Evolutionary conservation across 37 sponge, comb jelly and placozoan species (phyloP), one percentile per base, ranked within the genome.

Genomic region (Theonella swinhoei): DNA sequence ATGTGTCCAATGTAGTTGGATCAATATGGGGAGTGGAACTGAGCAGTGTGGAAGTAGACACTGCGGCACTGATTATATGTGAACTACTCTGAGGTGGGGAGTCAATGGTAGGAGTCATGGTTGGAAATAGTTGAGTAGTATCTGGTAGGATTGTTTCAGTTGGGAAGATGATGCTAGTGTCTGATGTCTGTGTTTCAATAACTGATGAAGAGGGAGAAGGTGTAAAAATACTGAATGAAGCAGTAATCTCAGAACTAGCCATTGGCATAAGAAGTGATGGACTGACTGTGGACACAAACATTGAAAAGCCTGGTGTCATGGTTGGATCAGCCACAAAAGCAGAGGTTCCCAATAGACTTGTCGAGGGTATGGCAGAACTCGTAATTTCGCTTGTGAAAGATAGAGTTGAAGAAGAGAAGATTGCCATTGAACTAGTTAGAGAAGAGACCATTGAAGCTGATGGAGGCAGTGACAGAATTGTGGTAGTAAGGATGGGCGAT

Each of bases 111-210:
- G n/a, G n/a, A n/a, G n/a, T n/a, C n/a, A n/a, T n/a, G n/a, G n/a
- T n/a, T n/a, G n/a, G n/a, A n/a, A n/a, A n/a, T n/a, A n/a, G n/a
- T n/a, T n/a, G n/a, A n/a, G n/a, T n/a, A n/a, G n/a, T n/a, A n/a
- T n/a, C n/a, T n/a, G n/a, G n/a, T n/a, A n/a, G n/a, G 8, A 63
- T n/a, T 5, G 64, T 63, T 63, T 69, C 70, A 69, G 34, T 69
- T 1, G 70, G 34, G 7, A 32, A 28, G 34, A 69, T 30, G 22
- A 32, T 35, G 35, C 33, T 35, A 19, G 70, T 69, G n/a, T n/a
- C n/a, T 69, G 70, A 69, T 9, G 70, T 1, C 33, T 28, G 30
- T 69, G 70, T 20, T 4, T 34, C 35, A 9, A 32, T 30, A 35
- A 19, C 29, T 3, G 35, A 3, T 32, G 70, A 1, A 34, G 35